Percentiles rank a stretch among this genome's conserved stretches.
Evolutionary conservation across 2,113 vertebrate genomes (phyloP).

Genomic region (Sclerurus mexicanus): DNA sequence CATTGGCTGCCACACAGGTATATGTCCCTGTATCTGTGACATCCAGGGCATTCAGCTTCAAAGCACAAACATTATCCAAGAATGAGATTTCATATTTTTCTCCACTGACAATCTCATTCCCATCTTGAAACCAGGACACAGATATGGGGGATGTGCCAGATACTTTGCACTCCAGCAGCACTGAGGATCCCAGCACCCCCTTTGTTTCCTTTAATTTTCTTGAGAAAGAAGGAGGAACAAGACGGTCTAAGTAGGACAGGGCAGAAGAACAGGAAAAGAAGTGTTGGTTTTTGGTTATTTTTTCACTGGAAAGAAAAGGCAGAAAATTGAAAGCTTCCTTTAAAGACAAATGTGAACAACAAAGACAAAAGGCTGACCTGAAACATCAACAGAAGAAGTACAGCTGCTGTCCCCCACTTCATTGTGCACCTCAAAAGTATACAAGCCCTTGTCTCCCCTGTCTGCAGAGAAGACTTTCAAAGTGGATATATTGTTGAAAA

Average conservation of each 20-base stretch:
- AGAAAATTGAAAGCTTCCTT: accelerated
- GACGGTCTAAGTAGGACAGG: slow-evolving; percentile 83
- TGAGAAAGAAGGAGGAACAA: slow-evolving; percentile 89
- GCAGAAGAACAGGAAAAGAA: slow-evolving; percentile 20
- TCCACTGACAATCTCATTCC: slow-evolving; percentile 85
- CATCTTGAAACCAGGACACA: slow-evolving; percentile 90
- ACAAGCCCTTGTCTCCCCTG: slow-evolving; percentile 87
- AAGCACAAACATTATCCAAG: slow-evolving; percentile 86
- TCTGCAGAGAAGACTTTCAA: slow-evolving; percentile 91
- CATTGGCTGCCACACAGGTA: slow-evolving; percentile 87
- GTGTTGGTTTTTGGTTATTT: background rate
- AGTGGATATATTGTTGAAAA: slow-evolving; percentile 85
- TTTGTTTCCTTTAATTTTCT: slow-evolving; percentile 88
- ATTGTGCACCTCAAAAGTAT: slow-evolving; percentile 91
- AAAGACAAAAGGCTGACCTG: slow-evolving; percentile 79
- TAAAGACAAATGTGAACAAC: background rate
- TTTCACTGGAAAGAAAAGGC: background rate
- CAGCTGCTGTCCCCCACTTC: slow-evolving; percentile 94
- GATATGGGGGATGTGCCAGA: slow-evolving; percentile 91
- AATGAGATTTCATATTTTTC: slow-evolving; percentile 88
- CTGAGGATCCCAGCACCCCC: slow-evolving; percentile 76
- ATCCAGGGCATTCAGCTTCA: slow-evolving; percentile 84
- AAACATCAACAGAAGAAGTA: slow-evolving; percentile 87
- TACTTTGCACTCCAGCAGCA: slow-evolving; percentile 90
- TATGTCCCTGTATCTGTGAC: slow-evolving; percentile 86